phyloP scores from a whole-genome alignment of 2,797 vertebrate genomes.

The Gymnothorax reevesii region DNA sequence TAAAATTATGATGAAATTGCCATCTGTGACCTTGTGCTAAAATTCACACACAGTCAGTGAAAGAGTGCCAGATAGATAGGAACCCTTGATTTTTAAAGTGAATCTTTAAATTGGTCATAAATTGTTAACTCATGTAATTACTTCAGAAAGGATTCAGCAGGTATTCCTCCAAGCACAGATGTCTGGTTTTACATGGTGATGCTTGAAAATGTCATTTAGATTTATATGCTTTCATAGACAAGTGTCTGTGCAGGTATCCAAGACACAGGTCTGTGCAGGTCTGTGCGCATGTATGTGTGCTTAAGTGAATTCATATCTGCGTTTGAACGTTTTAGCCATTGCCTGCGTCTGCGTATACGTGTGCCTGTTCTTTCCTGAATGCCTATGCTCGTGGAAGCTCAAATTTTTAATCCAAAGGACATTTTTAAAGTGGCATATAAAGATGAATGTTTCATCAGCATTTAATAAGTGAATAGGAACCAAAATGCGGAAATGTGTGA shows the following conservation, averaged over 20 bases:
- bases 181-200: neutral
- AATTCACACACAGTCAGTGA: neutral
- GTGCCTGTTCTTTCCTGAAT: neutral
- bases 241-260: neutral
- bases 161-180: constrained; percentile 7
- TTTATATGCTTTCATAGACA: neutral
- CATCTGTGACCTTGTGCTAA: neutral
- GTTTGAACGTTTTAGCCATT: no score
- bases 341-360: neutral
- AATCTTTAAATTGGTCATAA: neutral
- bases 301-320: neutral
- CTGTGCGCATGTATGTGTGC: neutral
- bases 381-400: neutral
- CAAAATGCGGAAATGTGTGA: neutral
- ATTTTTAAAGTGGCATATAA: neutral
- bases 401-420: neutral
- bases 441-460: constrained; percentile 1
- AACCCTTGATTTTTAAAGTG: neutral
- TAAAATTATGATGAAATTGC: neutral
- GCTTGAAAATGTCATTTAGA: constrained; percentile 13
- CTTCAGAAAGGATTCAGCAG: neutral
- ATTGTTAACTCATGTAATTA: neutral
- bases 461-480: neutral
- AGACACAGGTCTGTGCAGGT: neutral
- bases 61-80: neutral